These are phyloP conservation scores for Noturus placidus DNA, from an alignment of 2,113 vertebrate species.

Conservation along the genomic window DNA sequence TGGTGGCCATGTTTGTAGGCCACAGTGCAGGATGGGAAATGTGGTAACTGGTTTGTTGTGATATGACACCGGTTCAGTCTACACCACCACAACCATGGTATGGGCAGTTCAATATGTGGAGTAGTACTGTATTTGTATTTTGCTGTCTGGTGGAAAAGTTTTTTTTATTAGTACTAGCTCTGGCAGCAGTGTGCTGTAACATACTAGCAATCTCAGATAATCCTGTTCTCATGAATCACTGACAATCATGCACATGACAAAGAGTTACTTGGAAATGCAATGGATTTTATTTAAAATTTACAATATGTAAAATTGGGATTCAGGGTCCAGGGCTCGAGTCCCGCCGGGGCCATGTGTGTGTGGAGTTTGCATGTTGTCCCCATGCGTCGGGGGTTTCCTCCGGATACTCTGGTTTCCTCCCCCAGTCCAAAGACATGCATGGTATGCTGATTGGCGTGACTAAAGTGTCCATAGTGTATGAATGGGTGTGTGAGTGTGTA, in stretches of 20 bases:
- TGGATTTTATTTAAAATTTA: background rate
- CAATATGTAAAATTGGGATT: background rate
- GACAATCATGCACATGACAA: background rate
- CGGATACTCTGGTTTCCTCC: no score
- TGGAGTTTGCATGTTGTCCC: no score
- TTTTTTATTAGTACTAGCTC: background rate
- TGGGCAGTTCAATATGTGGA: background rate
- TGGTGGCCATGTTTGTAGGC: no score
- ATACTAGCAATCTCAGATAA: background rate
- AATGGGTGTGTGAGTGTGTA: no score
- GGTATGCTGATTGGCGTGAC: no score
- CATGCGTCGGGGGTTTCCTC: no score
- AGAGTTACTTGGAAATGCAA: background rate
- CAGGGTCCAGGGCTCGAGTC: no score
- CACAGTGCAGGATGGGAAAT: no score
- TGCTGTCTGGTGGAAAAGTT: background rate
- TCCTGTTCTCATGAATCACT: background rate
- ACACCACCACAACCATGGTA: background rate
- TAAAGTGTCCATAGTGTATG: no score
- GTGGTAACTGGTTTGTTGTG: no score
- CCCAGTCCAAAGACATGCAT: no score
- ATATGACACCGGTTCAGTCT: background rate
- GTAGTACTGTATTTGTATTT: background rate
- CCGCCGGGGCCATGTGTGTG: no score
- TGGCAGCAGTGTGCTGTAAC: slow-evolving; percentile 14